Base-by-base conservation (phyloP, 2,797 vertebrate genomes). In the Argentina silus region DNA sequence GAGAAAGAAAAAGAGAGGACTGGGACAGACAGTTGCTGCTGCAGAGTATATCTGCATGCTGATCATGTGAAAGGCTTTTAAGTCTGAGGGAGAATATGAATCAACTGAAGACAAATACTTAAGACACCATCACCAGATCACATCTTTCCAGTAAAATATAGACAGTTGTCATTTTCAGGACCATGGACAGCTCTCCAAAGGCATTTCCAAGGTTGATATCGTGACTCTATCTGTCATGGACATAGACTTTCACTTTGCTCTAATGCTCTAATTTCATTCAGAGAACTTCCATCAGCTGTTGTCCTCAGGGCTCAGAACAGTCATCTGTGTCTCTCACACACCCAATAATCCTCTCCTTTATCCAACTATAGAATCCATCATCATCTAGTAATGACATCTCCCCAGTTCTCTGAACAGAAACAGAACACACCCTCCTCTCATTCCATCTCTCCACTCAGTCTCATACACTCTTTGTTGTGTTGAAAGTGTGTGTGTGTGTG, bases 341-440 rank as follows among this genome's bases (percentile, higher is more conserved):
- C 48, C 7, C 61, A n/a, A 11, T 67, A 10, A 53, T 17, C n/a
- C 68, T 65, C 48, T 36, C 69, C 78, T 77, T 83, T 79, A 79
- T 76, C 69, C 73, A 81, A 75, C 80, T 80, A 73, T 65, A 67
- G 68, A 85, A 75, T 81, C 86, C 82, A 81, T 89, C 87, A 83
- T 78, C 83, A 82, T 86, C 84, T 72, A 43, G 86, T 87, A 91
- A 88, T 86, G 84, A 88, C 87, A 81, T 87, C 77, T 69, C 78
- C 82, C 57, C 53, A 65, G 81, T 81, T 81, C 80, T 83, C 79
- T 73, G 83, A 85, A 76, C 89, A 69, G 87, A 89, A 71, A 92
- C 87, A 69, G 87, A 89, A 82, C 91, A 79, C 48, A 77, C 56
- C 48, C 17, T 73, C 79, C 75, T 60, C 9, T 21, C 79, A 76